These are phyloP conservation scores for Penaeus monodon DNA, from an alignment of 2,888 invertebrate species.

Conservation along the genomic window DNA sequence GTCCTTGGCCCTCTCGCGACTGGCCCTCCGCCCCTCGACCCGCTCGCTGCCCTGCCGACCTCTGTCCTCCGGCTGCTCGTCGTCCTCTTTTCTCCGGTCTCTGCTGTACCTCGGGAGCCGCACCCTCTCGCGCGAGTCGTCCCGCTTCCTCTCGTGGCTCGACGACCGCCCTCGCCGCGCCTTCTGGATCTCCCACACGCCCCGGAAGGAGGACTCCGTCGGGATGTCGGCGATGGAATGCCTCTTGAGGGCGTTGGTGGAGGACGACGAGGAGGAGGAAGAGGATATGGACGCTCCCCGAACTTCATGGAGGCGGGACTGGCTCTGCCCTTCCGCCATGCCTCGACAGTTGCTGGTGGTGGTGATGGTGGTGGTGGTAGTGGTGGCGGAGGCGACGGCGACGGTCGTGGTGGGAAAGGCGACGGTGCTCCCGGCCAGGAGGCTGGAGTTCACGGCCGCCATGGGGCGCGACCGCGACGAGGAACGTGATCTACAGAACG, in stretches of 20 bases:
- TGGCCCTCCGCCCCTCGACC: constrained; percentile 38
- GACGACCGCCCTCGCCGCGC: constrained; percentile 36
- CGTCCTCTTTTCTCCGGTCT: constrained; percentile 8
- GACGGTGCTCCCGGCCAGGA: constrained; percentile 10
- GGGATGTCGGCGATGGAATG: constrained; percentile 63
- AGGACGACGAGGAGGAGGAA: not conserved
- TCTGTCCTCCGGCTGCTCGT: not conserved
- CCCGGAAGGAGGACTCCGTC: constrained; percentile 34
- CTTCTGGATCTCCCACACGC: constrained; percentile 54
- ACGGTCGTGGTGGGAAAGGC: not conserved
- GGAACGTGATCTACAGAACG: constrained; percentile 37
- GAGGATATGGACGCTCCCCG: not conserved
- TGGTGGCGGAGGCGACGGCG: too few species aligned
- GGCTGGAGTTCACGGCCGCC: constrained; percentile 24
- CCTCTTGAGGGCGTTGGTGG: constrained; percentile 32
- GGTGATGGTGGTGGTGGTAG: not conserved
- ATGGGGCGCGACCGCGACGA: constrained; percentile 32
- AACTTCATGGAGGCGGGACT: constrained; percentile 27
- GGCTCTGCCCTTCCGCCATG: constrained; percentile 32
- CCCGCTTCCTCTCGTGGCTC: constrained; percentile 39
- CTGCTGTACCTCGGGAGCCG: not conserved
- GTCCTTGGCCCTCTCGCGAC: constrained; percentile 37
- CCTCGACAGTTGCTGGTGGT: constrained; percentile 9
- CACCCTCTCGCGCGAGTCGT: constrained; percentile 9
- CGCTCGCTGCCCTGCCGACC: not conserved